Evolutionary conservation across 2,113 vertebrate genomes (phyloP).

Genomic region (Scalopus aquaticus): DNA sequence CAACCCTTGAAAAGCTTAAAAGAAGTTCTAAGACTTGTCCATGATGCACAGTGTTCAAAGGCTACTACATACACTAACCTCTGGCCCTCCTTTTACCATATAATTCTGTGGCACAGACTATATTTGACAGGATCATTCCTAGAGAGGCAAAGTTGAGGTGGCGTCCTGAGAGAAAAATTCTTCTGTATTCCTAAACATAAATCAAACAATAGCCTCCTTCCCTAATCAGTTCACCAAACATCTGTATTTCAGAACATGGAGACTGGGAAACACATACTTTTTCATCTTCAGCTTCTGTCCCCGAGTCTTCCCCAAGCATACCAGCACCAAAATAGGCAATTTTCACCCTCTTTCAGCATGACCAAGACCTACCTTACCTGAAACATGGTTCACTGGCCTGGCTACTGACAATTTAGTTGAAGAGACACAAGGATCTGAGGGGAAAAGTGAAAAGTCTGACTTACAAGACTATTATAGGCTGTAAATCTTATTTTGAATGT

Average conservation of each 20-base stretch:
- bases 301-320: neutral
- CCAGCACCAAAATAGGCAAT: neutral
- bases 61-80: neutral
- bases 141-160: neutral
- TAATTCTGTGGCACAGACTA: neutral
- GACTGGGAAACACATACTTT: neutral
- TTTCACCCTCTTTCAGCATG: neutral
- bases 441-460: neutral
- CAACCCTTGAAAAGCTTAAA: neutral
- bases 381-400: neutral
- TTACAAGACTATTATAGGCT: neutral
- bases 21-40: neutral
- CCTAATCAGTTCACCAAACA: neutral
- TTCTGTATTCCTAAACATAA: neutral
- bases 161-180: neutral
- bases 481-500: conserved; percentile 7
- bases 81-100: neutral
- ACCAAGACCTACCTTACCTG: neutral
- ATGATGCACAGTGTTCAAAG: neutral
- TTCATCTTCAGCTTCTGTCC: neutral
- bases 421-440: neutral
- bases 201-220: neutral
- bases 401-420: neutral
- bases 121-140: neutral
- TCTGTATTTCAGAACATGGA: neutral